These are phyloP conservation scores for Phortica variegata DNA, from an alignment of 1,140 invertebrate species.

Conservation along the genomic window DNA sequence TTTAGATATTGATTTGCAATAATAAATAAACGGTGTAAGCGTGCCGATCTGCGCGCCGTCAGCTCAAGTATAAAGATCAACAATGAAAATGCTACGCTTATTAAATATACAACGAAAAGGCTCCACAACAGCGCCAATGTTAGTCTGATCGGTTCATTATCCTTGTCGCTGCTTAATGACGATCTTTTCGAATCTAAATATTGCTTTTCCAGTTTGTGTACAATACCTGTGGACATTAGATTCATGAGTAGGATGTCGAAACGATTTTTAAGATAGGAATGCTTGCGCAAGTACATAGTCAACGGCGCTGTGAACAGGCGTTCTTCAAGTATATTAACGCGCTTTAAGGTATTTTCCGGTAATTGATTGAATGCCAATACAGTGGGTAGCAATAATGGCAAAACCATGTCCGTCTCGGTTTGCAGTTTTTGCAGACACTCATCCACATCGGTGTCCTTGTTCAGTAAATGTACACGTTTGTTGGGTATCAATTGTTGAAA, in stretches of 20 bases:
- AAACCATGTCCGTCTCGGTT: constrained; percentile 18
- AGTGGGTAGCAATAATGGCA: constrained; percentile 27
- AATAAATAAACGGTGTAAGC: no score
- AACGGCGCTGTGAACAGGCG: constrained; percentile 33
- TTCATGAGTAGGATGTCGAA: constrained; percentile 32
- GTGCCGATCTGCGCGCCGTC: no score
- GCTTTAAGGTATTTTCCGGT: constrained; percentile 7
- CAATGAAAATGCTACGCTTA: background rate
- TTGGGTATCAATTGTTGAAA: constrained; percentile 18
- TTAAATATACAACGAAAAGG: background rate
- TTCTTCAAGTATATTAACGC: constrained; percentile 20
- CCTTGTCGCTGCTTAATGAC: background rate
- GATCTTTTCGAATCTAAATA: background rate
- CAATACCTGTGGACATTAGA: constrained; percentile 38
- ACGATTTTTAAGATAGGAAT: constrained; percentile 34
- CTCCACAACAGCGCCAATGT: background rate
- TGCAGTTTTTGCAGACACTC: constrained; percentile 9
- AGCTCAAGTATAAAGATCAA: background rate
- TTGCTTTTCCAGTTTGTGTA: constrained; percentile 7
- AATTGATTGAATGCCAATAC: constrained; percentile 19
- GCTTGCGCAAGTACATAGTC: constrained; percentile 44
- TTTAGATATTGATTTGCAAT: background rate
- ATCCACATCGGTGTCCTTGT: background rate
- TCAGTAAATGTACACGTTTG: background rate
- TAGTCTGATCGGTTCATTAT: background rate